Evolutionary conservation across 2,888 invertebrate species (phyloP).

Genomic region (Spodoptera picta): DNA sequence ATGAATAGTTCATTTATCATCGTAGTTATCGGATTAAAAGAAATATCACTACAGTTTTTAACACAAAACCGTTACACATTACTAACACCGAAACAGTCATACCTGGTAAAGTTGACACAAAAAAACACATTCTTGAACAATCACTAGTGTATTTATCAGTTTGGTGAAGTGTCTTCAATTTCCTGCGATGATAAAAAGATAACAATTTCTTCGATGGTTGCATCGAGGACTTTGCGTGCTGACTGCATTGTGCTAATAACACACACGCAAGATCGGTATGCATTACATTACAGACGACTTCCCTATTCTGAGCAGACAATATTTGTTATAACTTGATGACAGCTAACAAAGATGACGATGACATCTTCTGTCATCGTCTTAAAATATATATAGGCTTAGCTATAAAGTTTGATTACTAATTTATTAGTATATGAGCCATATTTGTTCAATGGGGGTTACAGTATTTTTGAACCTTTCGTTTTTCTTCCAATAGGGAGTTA

Average conservation of each 20-base stretch:
- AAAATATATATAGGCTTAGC: too few species aligned
- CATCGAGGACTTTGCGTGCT: conserved; percentile 43
- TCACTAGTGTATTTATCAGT: conserved; percentile 1
- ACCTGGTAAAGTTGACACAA: conserved; percentile 5
- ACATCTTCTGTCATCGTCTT: not conserved
- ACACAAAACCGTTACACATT: conserved; percentile 2
- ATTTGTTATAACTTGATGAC: not conserved
- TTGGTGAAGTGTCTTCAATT: conserved; percentile 26
- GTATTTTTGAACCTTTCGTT: too few species aligned
- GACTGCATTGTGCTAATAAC: conserved; percentile 21
- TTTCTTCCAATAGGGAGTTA: too few species aligned
- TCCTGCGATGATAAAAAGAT: conserved; percentile 53
- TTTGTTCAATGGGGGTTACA: too few species aligned
- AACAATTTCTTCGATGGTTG: conserved; percentile 48
- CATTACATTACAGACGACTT: conserved; percentile 36
- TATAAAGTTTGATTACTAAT: too few species aligned
- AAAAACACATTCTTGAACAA: conserved; percentile 14
- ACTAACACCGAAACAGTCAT: not conserved
- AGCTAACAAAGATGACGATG: too few species aligned
- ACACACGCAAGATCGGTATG: conserved; percentile 40
- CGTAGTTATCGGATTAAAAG: conserved; percentile 6
- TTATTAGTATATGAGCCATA: too few species aligned
- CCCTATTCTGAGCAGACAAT: conserved; percentile 18
- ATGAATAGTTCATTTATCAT: too few species aligned
- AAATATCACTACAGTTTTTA: conserved; percentile 9